phyloP scores from a whole-genome alignment of 2,888 invertebrate genomes.

The Criorhina ranunculi region DNA sequence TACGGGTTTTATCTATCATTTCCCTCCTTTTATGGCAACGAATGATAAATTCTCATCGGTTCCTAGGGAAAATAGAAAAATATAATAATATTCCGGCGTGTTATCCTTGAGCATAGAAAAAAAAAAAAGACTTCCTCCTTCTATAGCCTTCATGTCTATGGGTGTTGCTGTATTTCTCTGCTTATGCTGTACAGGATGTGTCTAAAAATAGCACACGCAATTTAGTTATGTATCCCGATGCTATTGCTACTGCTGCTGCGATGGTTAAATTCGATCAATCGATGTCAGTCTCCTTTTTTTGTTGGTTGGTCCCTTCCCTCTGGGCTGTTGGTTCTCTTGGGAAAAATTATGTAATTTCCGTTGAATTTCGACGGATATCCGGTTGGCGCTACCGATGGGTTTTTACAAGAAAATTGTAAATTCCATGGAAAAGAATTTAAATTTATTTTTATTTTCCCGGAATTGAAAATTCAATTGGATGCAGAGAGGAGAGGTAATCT shows the following conservation, averaged over 20 bases:
- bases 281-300: constrained; percentile 44
- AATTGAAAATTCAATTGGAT: background rate
- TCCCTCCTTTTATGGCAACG: constrained; percentile 7
- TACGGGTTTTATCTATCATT: constrained; percentile 8
- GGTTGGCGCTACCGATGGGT: constrained; percentile 52
- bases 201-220: constrained; percentile 60
- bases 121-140: background rate
- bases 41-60: constrained; percentile 34
- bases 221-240: constrained; percentile 40
- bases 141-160: background rate
- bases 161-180: background rate
- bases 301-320: background rate
- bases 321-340: background rate
- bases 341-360: constrained; percentile 71
- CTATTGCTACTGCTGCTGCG: constrained; percentile 20
- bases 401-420: constrained; percentile 43
- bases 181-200: constrained; percentile 30
- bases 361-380: constrained; percentile 67
- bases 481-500: background rate
- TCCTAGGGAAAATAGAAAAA: background rate
- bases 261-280: constrained; percentile 60
- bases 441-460: background rate
- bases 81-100: constrained; percentile 4
- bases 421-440: background rate
- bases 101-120: constrained; percentile 14